Evolutionary conservation across 2,797 vertebrate genomes (phyloP).

Genomic region (Pantherophis vulpinus): DNA sequence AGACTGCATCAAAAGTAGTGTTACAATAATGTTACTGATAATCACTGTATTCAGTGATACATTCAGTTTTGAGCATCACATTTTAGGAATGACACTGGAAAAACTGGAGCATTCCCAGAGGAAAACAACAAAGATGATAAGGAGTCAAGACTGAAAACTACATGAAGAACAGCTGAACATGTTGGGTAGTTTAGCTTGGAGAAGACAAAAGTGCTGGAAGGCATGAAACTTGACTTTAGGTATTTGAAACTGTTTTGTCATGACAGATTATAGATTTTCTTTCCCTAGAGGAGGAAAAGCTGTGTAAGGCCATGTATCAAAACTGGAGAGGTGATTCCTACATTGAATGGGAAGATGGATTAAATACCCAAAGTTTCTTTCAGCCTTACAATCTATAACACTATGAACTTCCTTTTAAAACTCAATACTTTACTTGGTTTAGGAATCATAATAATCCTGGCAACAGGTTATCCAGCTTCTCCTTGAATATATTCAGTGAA

Average conservation of each 20-base stretch:
- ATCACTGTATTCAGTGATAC: neutral
- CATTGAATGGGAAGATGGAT: neutral
- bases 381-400: neutral
- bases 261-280: neutral
- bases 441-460: neutral
- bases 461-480: neutral
- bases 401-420: neutral
- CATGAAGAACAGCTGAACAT: neutral
- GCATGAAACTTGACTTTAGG: neutral
- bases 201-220: neutral
- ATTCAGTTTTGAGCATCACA: neutral
- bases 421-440: neutral
- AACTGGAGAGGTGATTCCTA: neutral
- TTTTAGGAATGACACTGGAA: neutral
- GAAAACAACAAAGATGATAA: neutral
- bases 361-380: neutral
- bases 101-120: neutral
- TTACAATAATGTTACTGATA: neutral
- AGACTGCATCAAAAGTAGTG: neutral
- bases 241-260: neutral
- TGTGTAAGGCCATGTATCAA: neutral
- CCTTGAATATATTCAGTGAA: neutral
- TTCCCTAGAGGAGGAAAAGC: neutral
- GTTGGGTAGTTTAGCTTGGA: neutral
- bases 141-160: neutral